Percentiles rank a stretch among this genome's conserved stretches.
Conservation (phyloP, 2,113 vertebrate species). For the Bos javanicus region DNA sequence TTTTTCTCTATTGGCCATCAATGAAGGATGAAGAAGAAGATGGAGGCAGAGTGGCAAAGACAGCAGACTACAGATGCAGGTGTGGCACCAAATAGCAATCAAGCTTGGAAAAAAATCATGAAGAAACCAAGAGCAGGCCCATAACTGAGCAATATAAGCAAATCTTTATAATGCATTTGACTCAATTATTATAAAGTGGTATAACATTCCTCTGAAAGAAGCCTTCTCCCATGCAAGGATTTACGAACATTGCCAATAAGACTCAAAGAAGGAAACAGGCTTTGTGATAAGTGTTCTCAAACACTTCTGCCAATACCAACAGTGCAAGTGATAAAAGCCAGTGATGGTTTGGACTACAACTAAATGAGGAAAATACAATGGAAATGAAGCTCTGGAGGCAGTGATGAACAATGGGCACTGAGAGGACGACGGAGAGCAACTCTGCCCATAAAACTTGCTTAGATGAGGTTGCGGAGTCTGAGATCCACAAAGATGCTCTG, state of each 20-base stretch:
- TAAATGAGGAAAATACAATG: conserved; percentile 78
- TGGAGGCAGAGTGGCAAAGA: conserved; percentile 79
- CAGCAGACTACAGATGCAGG: conserved; percentile 75
- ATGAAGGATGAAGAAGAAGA: conserved; percentile 79
- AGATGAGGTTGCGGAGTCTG: conserved; percentile 75
- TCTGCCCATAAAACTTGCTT: conserved; percentile 67
- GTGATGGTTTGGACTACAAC: conserved; percentile 67
- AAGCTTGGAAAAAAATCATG: conserved; percentile 68
- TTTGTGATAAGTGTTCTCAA: neutral
- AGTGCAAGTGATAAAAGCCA: conserved; percentile 52
- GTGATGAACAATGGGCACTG: conserved; percentile 74
- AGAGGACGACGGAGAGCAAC: conserved; percentile 74
- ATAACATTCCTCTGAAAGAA: conserved; percentile 71
- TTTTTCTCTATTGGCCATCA: conserved; percentile 67
- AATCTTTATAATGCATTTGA: conserved; percentile 61
- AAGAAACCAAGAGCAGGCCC: conserved; percentile 74
- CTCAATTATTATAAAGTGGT: conserved; percentile 36
- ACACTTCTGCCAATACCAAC: conserved; percentile 66
- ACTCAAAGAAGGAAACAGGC: conserved; percentile 71
- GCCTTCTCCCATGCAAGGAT: conserved; percentile 69
- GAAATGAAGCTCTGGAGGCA: conserved; percentile 77
- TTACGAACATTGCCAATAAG: conserved; percentile 41
- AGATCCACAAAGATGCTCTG: conserved; percentile 77
- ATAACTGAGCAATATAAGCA: conserved; percentile 59
- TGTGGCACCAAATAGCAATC: conserved; percentile 76